phyloP scores from a whole-genome alignment of 2,888 invertebrate genomes.

The Formica aserva region DNA sequence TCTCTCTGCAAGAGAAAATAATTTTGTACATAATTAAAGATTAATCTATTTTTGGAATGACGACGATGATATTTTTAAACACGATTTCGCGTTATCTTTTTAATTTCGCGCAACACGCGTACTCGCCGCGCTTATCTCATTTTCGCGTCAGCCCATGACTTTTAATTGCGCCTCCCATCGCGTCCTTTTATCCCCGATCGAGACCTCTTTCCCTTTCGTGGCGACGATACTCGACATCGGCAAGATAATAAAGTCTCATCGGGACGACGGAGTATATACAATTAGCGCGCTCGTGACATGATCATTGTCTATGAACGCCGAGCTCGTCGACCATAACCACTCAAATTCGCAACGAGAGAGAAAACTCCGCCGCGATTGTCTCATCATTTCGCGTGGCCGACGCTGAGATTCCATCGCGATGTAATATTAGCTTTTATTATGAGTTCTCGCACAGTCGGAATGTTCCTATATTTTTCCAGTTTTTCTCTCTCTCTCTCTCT shows the following conservation, averaged over 20 bases:
- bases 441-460: constrained; percentile 22
- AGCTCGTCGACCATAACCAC: constrained; percentile 21
- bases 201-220: constrained; percentile 13
- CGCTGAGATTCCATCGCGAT: constrained; percentile 55
- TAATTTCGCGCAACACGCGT: not conserved
- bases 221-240: constrained; percentile 57
- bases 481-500: constrained; percentile 2
- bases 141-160: constrained; percentile 64
- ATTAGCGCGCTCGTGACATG: constrained; percentile 52
- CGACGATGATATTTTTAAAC: not conserved
- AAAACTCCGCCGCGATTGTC: constrained; percentile 60
- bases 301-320: constrained; percentile 38
- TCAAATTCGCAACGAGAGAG: constrained; percentile 55
- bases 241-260: constrained; percentile 69
- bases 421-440: constrained; percentile 38
- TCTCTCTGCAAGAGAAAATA: not conserved
- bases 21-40: not conserved
- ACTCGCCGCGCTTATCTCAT: constrained; percentile 37
- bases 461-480: constrained; percentile 13
- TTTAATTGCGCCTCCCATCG: constrained; percentile 71
- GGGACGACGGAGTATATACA: constrained; percentile 36
- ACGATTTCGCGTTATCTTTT: not conserved
- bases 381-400: constrained; percentile 42
- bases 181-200: constrained; percentile 59
- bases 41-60: not conserved